Percentiles rank a stretch among this genome's conserved stretches.
Evolutionary conservation across 2,888 invertebrate species (phyloP).

Genomic region (Cryptocheilus praepositus): DNA sequence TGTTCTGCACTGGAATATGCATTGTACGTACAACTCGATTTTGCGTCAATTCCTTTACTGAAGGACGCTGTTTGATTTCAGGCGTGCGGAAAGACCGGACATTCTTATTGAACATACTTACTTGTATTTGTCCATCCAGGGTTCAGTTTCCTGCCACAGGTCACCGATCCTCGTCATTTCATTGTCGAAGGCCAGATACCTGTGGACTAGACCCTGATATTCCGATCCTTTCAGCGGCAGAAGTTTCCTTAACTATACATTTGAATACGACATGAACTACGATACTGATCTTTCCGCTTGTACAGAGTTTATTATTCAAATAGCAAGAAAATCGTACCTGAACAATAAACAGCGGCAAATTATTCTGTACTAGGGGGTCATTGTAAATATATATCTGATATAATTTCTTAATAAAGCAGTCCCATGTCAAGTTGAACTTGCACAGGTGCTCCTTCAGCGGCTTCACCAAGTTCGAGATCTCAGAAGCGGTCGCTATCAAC

Average conservation of each 20-base stretch:
- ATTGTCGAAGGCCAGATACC: conserved; percentile 78
- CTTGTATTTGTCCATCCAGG: conserved; percentile 76
- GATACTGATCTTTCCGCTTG: too few species aligned
- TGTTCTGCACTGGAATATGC: conserved; percentile 61
- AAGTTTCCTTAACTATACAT: conserved; percentile 65
- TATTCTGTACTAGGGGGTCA: conserved; percentile 78
- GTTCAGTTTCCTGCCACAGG: conserved; percentile 78
- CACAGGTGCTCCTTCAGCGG: conserved; percentile 80
- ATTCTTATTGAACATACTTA: conserved; percentile 36
- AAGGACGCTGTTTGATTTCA: not conserved
- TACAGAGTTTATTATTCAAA: not conserved
- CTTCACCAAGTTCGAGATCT: conserved; percentile 78
- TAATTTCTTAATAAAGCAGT: conserved; percentile 81
- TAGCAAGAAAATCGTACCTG: conserved; percentile 69
- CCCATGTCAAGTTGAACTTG: conserved; percentile 81
- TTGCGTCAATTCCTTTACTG: not conserved
- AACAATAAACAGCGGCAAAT: conserved; percentile 76
- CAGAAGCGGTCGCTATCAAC: conserved; percentile 79
- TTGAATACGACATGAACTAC: conserved; percentile 4
- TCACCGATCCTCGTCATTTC: conserved; percentile 78
- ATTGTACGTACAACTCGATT: conserved; percentile 28
- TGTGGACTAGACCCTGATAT: conserved; percentile 75
- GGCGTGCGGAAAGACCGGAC: not conserved
- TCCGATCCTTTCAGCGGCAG: conserved; percentile 67
- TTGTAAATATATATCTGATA: conserved; percentile 78